These are phyloP conservation scores for Crematogaster levior DNA, from an alignment of 2,888 invertebrate species.

Conservation along the genomic window DNA sequence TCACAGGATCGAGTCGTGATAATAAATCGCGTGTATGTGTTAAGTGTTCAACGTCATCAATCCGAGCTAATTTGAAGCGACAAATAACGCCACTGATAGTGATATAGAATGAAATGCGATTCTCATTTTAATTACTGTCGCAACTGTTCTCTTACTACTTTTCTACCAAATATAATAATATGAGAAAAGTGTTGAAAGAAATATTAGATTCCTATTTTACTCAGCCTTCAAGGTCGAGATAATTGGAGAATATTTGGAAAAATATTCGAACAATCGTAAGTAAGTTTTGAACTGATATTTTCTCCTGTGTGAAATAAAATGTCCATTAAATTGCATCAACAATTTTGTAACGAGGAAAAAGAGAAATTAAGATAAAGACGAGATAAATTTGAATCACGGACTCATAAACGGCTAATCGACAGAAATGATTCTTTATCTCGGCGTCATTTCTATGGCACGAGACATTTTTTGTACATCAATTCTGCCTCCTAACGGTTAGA, in stretches of 20 bases:
- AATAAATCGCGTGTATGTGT: neutral
- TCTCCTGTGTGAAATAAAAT: neutral
- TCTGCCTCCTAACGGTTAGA: neutral
- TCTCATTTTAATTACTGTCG: neutral
- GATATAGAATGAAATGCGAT: neutral
- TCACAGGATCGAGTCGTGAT: neutral
- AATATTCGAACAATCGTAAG: neutral
- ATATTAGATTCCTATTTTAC: neutral
- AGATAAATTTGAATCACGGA: neutral
- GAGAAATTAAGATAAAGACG: neutral
- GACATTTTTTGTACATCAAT: slow-evolving; percentile 24
- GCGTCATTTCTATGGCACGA: neutral
- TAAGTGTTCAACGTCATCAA: neutral
- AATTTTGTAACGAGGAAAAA: neutral
- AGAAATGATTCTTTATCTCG: slow-evolving; percentile 15
- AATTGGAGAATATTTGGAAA: neutral
- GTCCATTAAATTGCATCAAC: neutral
- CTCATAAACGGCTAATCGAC: neutral
- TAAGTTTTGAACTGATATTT: neutral
- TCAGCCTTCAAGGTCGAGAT: neutral
- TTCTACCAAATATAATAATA: neutral
- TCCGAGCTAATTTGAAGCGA: neutral
- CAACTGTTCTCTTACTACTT: neutral
- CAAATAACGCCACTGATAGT: neutral
- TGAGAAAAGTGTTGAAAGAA: neutral